Conservation (phyloP, 2,113 vertebrate genomes). For the Engystomops pustulosus region DNA sequence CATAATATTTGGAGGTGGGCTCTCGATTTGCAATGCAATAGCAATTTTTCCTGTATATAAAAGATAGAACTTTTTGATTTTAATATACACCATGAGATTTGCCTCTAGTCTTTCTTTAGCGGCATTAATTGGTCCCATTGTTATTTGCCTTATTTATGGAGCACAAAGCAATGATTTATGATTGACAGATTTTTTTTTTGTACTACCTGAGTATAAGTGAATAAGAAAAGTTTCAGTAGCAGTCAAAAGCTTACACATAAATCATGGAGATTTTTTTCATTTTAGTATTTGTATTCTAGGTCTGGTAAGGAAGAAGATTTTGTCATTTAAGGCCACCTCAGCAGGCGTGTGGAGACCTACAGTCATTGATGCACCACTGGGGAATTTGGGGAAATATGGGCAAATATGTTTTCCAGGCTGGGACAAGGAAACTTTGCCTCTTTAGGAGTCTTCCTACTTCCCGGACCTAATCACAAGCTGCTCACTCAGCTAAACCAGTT, state of each 20-base stretch:
- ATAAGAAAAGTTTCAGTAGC: neutral
- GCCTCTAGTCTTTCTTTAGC: neutral
- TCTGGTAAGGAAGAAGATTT: too few relatives aligned
- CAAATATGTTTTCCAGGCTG: too few relatives aligned
- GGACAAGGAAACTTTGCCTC: too few relatives aligned
- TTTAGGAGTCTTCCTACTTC: too few relatives aligned
- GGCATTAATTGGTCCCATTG: constrained; percentile 20
- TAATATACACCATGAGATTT: neutral
- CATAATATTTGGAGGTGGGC: too few relatives aligned
- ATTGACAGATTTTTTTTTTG: neutral
- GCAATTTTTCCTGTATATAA: neutral
- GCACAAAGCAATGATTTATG: constrained; percentile 12
- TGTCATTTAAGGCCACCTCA: too few relatives aligned
- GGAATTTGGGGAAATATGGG: too few relatives aligned
- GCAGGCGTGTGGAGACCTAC: too few relatives aligned
- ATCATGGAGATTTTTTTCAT: neutral
- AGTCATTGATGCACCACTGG: too few relatives aligned
- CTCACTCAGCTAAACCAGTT: too few relatives aligned
- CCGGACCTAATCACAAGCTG: too few relatives aligned
- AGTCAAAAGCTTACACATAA: neutral
- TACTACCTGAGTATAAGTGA: neutral
- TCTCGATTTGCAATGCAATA: constrained; percentile 2
- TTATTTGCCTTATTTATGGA: neutral
- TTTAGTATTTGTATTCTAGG: too few relatives aligned
- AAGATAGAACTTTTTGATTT: constrained; percentile 9